Percentiles rank a stretch among this genome's conserved stretches.
Evolutionary conservation across 2,888 invertebrate genomes (phyloP).

Genomic region (Tethea ocularis): DNA sequence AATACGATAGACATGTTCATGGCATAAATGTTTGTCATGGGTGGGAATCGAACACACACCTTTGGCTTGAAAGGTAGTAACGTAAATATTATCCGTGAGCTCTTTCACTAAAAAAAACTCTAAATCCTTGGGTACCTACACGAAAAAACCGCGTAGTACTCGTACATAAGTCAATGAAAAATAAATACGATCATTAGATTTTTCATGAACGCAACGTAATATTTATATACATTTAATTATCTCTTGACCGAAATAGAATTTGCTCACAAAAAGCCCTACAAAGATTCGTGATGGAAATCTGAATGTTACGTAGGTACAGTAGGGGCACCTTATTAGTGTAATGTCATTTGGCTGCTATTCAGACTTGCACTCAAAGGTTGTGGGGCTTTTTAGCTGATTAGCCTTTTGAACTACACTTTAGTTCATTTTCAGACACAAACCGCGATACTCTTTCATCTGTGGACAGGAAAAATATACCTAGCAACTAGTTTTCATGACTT

Average conservation of each 20-base stretch:
- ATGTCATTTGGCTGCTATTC: conserved; percentile 48
- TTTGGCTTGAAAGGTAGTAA: too few species aligned
- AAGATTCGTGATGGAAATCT: not conserved
- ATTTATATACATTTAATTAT: not conserved
- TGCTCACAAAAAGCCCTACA: not conserved
- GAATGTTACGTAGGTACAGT: not conserved
- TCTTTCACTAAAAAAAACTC: too few species aligned
- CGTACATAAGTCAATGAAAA: too few species aligned
- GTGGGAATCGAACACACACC: too few species aligned
- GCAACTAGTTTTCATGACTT: too few species aligned
- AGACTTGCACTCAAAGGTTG: conserved; percentile 34
- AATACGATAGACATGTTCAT: too few species aligned
- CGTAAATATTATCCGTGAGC: too few species aligned
- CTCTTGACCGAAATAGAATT: not conserved
- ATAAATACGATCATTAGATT: too few species aligned
- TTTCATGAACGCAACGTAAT: too few species aligned
- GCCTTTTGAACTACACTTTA: conserved; percentile 37
- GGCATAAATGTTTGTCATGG: too few species aligned
- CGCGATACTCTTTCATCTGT: conserved; percentile 15
- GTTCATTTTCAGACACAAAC: conserved; percentile 18
- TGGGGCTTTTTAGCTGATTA: conserved; percentile 57
- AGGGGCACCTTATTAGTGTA: conserved; percentile 25
- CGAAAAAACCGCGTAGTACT: too few species aligned
- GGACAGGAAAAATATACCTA: not conserved
- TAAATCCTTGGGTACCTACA: too few species aligned